A percentile compares a stretch with the other conserved stretches of the same genome.
These are phyloP conservation scores for Sinohyriopsis cumingii DNA, from an alignment of 2,888 invertebrate genomes.

Conservation along the genomic window DNA sequence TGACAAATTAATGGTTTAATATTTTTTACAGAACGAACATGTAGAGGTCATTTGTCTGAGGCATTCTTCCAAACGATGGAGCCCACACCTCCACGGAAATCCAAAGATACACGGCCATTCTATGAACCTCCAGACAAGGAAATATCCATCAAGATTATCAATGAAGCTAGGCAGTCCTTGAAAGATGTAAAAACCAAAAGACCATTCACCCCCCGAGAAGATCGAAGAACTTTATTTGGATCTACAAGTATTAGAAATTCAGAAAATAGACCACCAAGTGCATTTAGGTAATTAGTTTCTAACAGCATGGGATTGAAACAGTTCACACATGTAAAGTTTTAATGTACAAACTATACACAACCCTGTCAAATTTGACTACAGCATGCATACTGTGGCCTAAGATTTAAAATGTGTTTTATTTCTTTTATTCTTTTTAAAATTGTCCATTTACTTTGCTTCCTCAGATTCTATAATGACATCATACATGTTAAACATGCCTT, in stretches of 20 bases:
- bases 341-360: too few relatives aligned
- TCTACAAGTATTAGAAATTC: constrained; percentile 60
- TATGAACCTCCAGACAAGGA: constrained; percentile 65
- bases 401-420: neutral
- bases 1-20: neutral
- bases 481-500: too few relatives aligned
- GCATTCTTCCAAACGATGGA: constrained; percentile 21
- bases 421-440: neutral
- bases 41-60: neutral
- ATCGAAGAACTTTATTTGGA: constrained; percentile 84
- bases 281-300: constrained; percentile 62
- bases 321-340: neutral
- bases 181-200: constrained; percentile 84
- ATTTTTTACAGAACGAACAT: constrained; percentile 1
- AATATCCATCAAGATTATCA: constrained; percentile 66
- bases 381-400: neutral
- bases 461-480: too few relatives aligned
- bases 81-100: constrained; percentile 41
- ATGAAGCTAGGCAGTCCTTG: constrained; percentile 70
- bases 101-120: constrained; percentile 60
- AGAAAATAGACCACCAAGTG: constrained; percentile 69
- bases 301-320: neutral
- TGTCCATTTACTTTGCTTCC: too few relatives aligned
- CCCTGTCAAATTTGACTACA: neutral
- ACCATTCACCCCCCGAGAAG: constrained; percentile 89